These are phyloP conservation scores for Syngnathus scovelli DNA, from an alignment of 2,113 vertebrate species.

Conservation along the genomic window DNA sequence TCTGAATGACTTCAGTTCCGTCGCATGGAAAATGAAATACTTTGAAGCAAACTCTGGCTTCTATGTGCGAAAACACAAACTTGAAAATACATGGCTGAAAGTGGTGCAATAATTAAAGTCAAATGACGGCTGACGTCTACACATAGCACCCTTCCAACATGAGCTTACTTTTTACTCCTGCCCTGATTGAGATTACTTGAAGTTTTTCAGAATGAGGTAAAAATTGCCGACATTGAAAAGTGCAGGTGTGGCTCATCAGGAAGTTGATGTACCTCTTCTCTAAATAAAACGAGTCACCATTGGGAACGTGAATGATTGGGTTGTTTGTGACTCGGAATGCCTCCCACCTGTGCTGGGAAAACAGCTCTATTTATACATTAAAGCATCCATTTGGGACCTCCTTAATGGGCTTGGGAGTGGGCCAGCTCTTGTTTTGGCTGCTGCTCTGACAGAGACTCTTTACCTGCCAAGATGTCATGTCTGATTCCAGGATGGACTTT, in stretches of 20 bases:
- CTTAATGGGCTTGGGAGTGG: slow-evolving; percentile 31
- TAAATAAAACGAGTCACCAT: slow-evolving; percentile 1
- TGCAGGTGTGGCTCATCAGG: neutral
- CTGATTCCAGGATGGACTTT: slow-evolving; percentile 1
- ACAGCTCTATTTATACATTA: slow-evolving; percentile 14
- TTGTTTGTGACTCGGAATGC: slow-evolving; percentile 10
- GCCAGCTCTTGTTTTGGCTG: slow-evolving; percentile 42
- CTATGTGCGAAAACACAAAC: neutral
- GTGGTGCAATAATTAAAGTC: neutral
- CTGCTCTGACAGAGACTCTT: slow-evolving; percentile 33
- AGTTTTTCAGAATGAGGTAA: neutral
- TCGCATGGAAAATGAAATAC: neutral
- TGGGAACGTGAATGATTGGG: slow-evolving; percentile 2
- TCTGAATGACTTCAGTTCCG: slow-evolving; percentile 1
- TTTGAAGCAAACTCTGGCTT: neutral
- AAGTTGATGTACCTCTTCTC: neutral
- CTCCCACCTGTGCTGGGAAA: slow-evolving; percentile 32
- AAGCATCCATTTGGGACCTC: slow-evolving; percentile 36
- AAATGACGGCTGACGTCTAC: neutral
- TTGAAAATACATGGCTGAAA: neutral
- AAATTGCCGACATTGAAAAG: neutral
- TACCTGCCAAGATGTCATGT: slow-evolving; percentile 29
- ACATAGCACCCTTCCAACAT: neutral
- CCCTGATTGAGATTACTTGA: neutral
- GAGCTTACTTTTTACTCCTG: neutral